A percentile compares a stretch with the other conserved stretches of the same genome.
phyloP scores from a whole-genome alignment of 1,140 invertebrate genomes.

The Holcopasites calliopsidis region DNA sequence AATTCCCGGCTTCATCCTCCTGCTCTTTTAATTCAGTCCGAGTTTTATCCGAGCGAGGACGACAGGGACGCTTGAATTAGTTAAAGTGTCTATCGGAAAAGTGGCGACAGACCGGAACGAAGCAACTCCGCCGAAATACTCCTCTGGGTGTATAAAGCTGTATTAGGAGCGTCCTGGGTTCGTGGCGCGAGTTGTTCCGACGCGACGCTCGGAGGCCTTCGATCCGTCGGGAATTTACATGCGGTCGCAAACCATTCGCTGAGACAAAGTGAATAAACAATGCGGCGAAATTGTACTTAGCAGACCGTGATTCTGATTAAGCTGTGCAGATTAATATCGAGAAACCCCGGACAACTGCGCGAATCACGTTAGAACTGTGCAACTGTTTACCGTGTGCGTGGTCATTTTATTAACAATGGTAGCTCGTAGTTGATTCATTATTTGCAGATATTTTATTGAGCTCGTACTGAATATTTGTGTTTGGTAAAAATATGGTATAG shows the following conservation, averaged over 20 bases:
- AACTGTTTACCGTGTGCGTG: neutral
- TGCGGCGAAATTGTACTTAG: conserved; percentile 48
- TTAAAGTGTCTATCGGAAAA: conserved; percentile 69
- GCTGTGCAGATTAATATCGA: conserved; percentile 13
- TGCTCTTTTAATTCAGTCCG: conserved; percentile 55
- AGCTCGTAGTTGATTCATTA: too few species aligned
- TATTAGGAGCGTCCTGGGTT: conserved; percentile 48
- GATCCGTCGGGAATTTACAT: conserved; percentile 55
- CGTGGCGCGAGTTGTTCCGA: conserved; percentile 35
- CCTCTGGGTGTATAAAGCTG: conserved; percentile 62
- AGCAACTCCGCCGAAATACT: conserved; percentile 63
- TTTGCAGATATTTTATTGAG: too few species aligned
- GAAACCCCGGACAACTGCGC: neutral
- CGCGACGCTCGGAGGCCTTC: conserved; percentile 24
- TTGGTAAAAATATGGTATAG: too few species aligned
- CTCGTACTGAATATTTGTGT: too few species aligned
- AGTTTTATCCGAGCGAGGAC: conserved; percentile 50
- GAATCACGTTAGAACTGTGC: neutral
- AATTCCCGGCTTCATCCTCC: conserved; percentile 5
- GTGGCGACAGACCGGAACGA: conserved; percentile 65
- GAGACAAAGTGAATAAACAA: conserved; percentile 62
- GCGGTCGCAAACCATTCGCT: conserved; percentile 54
- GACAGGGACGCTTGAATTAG: conserved; percentile 60
- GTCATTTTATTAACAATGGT: neutral
- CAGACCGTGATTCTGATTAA: conserved; percentile 40